phyloP scores from a whole-genome alignment of 2,797 vertebrate species.

The Cuniculus paca region DNA sequence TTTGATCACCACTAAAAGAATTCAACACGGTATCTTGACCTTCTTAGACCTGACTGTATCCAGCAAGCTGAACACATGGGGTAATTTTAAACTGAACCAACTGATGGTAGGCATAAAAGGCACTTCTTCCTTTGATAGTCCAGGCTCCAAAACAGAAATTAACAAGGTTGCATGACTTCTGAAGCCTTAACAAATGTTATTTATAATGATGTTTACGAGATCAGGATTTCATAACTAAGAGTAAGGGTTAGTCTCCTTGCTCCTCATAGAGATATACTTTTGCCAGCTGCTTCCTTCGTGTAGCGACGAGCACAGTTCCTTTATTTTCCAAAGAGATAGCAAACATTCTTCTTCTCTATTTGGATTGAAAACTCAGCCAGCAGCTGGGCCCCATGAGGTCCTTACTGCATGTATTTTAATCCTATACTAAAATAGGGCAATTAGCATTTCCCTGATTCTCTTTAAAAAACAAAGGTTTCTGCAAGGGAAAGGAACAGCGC shows the following conservation, averaged over 20 bases:
- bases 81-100: constrained; percentile 4
- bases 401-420: constrained; percentile 77
- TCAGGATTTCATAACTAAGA: background rate
- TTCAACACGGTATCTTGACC: background rate
- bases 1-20: background rate
- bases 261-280: constrained; percentile 27
- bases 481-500: constrained; percentile 42
- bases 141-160: constrained; percentile 27
- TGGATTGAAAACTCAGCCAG: constrained; percentile 77
- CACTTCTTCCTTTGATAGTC: background rate
- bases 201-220: constrained; percentile 13
- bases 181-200: constrained; percentile 1
- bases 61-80: background rate
- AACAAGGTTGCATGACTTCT: background rate
- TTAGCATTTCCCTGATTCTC: constrained; percentile 70
- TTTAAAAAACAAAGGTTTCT: constrained; percentile 73
- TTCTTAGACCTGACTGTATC: background rate
- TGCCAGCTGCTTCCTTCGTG: constrained; percentile 23
- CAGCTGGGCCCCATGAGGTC: constrained; percentile 72
- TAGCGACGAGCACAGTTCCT: background rate
- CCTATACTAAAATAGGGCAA: constrained; percentile 76
- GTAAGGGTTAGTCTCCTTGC: background rate
- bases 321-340: constrained; percentile 76
- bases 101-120: background rate
- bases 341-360: constrained; percentile 85